phyloP scores from a whole-genome alignment of 2,113 vertebrate genomes.

The Columba janthina region DNA sequence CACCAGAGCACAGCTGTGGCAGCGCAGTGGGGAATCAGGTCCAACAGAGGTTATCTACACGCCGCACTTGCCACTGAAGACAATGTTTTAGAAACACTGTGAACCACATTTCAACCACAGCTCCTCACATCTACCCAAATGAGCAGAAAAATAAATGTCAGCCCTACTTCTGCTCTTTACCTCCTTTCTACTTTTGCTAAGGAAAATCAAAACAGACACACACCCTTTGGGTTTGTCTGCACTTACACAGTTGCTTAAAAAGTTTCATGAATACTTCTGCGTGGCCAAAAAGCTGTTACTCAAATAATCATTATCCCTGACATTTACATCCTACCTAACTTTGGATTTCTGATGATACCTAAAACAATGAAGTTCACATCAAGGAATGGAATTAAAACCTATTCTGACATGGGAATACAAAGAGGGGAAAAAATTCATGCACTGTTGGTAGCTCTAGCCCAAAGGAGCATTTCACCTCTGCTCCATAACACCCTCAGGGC shows the following conservation, averaged over 20 bases:
- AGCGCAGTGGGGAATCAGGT: background rate
- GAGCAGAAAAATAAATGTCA: background rate
- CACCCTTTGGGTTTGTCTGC: background rate
- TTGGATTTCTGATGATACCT: conserved; percentile 31
- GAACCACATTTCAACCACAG: background rate
- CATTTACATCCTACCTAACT: background rate
- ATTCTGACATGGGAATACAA: background rate
- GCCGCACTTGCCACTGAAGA: background rate
- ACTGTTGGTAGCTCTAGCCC: background rate
- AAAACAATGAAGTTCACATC: background rate
- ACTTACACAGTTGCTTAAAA: background rate
- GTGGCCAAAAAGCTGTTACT: background rate
- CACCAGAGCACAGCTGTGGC: background rate
- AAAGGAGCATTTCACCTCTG: background rate
- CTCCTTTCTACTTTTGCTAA: conserved; percentile 2
- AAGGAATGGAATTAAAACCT: conserved; percentile 17
- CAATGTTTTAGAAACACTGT: background rate
- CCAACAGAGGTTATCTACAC: background rate
- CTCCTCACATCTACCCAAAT: background rate
- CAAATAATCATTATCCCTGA: background rate
- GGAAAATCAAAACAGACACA: background rate
- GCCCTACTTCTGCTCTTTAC: background rate
- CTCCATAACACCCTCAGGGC: background rate
- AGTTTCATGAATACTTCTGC: background rate
- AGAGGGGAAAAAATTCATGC: background rate